A percentile compares a stretch with the other conserved stretches of the same genome.
These are phyloP conservation scores for Ceratosolen solmsi DNA, from an alignment of 1,140 invertebrate genomes.

Conservation along the genomic window DNA sequence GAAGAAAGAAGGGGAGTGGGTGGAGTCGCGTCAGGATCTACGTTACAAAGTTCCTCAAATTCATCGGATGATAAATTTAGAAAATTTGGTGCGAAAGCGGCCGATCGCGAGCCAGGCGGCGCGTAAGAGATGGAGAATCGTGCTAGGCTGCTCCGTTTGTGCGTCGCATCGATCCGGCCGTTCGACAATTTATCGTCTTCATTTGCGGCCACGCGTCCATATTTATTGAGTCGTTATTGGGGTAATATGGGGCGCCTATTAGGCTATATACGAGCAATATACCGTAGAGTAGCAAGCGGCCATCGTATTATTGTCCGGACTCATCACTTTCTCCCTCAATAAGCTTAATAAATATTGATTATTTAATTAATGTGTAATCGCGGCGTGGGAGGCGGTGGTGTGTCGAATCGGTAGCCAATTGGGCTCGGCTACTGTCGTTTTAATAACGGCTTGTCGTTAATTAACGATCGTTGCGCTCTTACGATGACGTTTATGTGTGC, in stretches of 20 bases:
- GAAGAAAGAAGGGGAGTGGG: neutral
- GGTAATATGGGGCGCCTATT: conserved; percentile 71
- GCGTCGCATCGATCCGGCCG: conserved; percentile 65
- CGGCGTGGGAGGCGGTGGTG: conserved; percentile 59
- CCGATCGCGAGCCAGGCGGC: neutral
- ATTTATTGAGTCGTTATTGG: conserved; percentile 71
- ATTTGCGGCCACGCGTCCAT: conserved; percentile 67
- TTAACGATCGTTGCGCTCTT: conserved; percentile 51
- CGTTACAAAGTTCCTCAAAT: neutral
- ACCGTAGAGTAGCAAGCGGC: conserved; percentile 49
- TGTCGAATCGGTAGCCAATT: neutral
- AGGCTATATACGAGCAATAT: conserved; percentile 59
- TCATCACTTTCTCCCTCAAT: conserved; percentile 58
- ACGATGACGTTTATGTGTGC: neutral
- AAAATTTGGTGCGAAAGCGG: neutral
- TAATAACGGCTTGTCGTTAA: conserved; percentile 52
- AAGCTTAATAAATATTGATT: conserved; percentile 72
- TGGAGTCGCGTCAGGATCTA: neutral
- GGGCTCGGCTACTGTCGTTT: neutral
- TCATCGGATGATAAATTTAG: conserved; percentile 26
- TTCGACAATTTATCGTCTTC: conserved; percentile 72
- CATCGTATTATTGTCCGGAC: conserved; percentile 65
- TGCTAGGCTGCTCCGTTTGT: neutral
- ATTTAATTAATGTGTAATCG: conserved; percentile 71
- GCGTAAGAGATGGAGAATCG: neutral